phyloP scores from a whole-genome alignment of 2,888 invertebrate genomes.

The Strigamia maritima region DNA sequence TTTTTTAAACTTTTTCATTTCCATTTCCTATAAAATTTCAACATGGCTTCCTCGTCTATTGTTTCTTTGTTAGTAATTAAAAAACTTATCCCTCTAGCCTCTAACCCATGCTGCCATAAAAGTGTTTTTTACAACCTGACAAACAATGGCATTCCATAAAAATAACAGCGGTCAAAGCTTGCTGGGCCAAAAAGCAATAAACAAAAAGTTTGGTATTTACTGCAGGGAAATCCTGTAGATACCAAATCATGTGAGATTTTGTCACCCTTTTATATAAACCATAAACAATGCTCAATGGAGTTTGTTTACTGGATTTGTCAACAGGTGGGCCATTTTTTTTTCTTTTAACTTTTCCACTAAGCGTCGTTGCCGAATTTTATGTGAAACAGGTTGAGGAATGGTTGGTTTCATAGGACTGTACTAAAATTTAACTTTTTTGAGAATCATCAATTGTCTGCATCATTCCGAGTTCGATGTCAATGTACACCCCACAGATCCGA shows the following conservation, averaged over 20 bases:
- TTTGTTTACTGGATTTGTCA: background rate
- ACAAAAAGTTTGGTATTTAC: background rate
- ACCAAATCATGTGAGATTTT: background rate
- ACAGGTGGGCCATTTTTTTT: background rate
- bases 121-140: background rate
- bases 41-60: background rate
- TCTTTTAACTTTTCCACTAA: background rate
- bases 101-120: background rate
- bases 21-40: background rate
- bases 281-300: background rate
- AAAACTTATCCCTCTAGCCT: background rate
- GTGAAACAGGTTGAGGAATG: background rate
- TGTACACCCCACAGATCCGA: too few relatives aligned
- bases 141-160: slow-evolving; percentile 13
- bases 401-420: too few relatives aligned
- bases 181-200: background rate
- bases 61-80: background rate
- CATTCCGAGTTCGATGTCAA: too few relatives aligned
- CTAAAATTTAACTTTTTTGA: too few relatives aligned
- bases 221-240: slow-evolving; percentile 4
- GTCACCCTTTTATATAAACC: background rate
- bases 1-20: too few relatives aligned
- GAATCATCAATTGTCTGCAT: too few relatives aligned
- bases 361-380: background rate
- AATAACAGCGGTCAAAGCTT: background rate